Base-by-base conservation (phyloP, 1,140 invertebrate genomes). In the Zaprionus nigranus region DNA sequence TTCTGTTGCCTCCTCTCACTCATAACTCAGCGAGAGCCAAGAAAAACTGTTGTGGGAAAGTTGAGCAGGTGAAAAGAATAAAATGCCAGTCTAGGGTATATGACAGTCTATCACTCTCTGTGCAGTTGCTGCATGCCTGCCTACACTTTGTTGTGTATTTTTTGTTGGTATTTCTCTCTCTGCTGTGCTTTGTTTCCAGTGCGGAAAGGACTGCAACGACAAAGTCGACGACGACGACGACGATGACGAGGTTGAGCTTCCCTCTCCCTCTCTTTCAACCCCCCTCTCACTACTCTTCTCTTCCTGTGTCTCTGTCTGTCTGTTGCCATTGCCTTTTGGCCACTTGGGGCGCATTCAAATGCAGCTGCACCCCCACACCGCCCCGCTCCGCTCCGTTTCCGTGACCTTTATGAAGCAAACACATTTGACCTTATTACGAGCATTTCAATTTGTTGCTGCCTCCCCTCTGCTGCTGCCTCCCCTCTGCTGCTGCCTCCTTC, bases 381-480 rank as follows among this genome's bases (percentile, higher is more conserved):
- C 38, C 69, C 72, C 60, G 26, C 49, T 46, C 69, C 26, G 28
- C n/a, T 40, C 28, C 61, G 79, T 82, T 76, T 84, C 76, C 84
- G 73, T 90, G 85, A 88, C 84, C 84, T 88, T 87, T 87, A 79
- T 73, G 74, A 69, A 54, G 77, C 73, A 69, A 67, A 67, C 84
- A 63, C 83, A 83, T 86, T 87, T 87, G 83, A 87, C 83, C 83
- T 81, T 87, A 88, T 88, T 79, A 79, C 68, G 62, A 68, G 59
- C 54, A 67, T 84, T 88, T 81, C 81, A 71, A 71, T 72, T 83
- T 66, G 53, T 65, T 71, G 60, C 54, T 58, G 26, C 60, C 71
- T 56, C 56, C 51, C 56, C 51, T 28, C 40, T 49, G 34, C 30
- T 43, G 46, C 49, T 65, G 72, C 75, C n/a, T n/a, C n/a, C n/a